Evolutionary conservation across 2,888 invertebrate genomes (phyloP), one percentile per base, ranked within the genome.

Genomic region (Mantis religiosa): DNA sequence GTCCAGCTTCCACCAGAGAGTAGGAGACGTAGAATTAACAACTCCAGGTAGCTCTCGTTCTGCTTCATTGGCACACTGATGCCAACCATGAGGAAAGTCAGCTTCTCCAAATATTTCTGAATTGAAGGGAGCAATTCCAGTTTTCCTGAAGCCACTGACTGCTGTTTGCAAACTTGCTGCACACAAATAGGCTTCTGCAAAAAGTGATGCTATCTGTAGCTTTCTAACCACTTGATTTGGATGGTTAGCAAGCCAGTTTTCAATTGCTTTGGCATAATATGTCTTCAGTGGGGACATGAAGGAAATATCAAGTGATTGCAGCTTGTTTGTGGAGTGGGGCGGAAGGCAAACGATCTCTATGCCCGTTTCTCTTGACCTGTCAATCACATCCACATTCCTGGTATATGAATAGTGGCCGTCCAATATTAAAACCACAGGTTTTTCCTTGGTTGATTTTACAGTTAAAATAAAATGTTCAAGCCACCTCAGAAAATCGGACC

Each of bases 321-420:
- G n/a, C 12, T 84, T 84, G 71, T 83, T 82, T 2, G 0, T 88
- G 54, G 14, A 27, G 41, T 88, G 85, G 20, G 88, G 88, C 20
- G 81, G 85, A 12, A 89, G 27, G n/a, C 83, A 82, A 14, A 83
- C 30, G 3, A 89, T 82, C 27, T n/a, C 12, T 27, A 82, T 83
- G 34, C 71, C 28, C n/a, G 28, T 83, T 30, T 89, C 83, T 20
- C 87, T 1, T 12, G 91, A 91, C 89, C 87, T 91, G 12, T 89
- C 71, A 41, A 92, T 91, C 2, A 91, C 91, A 28, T 89, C 89
- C n/a, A 92, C 84, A 9, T 90, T 90, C 87, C 90, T 91, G 1
- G 83, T n/a, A 83, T 91, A 91, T 27, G 90, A 91, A 20, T 27
- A 54, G 89, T 92, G 91, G 0, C 91, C 91, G 91, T 91, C 91